Conservation (phyloP, 2,797 vertebrate genomes). For the Ispidina lecontei region DNA sequence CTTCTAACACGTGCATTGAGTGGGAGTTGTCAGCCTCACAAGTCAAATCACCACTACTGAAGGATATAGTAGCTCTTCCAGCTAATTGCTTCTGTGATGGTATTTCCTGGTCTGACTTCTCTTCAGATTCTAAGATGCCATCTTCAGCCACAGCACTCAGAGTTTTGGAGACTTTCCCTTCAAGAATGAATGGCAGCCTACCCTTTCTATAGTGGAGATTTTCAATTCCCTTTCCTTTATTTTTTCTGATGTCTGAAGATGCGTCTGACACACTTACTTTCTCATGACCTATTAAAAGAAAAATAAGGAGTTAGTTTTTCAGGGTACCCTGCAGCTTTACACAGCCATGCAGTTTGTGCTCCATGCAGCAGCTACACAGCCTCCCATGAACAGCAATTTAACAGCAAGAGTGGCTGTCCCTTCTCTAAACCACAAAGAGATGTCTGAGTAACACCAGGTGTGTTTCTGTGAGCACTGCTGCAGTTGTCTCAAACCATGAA, state of each 20-base stretch:
- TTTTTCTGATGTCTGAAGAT: slow-evolving; percentile 68
- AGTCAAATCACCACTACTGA: not conserved
- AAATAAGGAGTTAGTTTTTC: not conserved
- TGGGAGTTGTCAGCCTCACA: not conserved
- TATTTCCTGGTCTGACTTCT: slow-evolving; percentile 10
- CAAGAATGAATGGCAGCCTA: slow-evolving; percentile 46
- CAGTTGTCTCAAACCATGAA: not conserved
- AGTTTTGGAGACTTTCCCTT: slow-evolving; percentile 30
- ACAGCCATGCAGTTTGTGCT: not conserved
- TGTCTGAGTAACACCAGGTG: not conserved
- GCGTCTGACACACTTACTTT: slow-evolving; percentile 74
- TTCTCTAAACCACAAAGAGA: not conserved
- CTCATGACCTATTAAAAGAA: slow-evolving; percentile 83
- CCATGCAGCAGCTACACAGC: not conserved
- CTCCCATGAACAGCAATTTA: not conserved
- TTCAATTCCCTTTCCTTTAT: slow-evolving; percentile 76
- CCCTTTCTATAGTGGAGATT: slow-evolving; percentile 75
- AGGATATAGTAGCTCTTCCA: not conserved
- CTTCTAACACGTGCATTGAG: not conserved
- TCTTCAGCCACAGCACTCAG: slow-evolving; percentile 70
- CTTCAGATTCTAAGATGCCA: slow-evolving; percentile 14
- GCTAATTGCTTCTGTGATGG: slow-evolving; percentile 49
- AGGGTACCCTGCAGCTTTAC: not conserved
- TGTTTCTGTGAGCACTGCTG: not conserved
- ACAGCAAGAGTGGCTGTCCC: not conserved